phyloP scores from a whole-genome alignment of 2,888 invertebrate species.

The Hydriomena furcata region DNA sequence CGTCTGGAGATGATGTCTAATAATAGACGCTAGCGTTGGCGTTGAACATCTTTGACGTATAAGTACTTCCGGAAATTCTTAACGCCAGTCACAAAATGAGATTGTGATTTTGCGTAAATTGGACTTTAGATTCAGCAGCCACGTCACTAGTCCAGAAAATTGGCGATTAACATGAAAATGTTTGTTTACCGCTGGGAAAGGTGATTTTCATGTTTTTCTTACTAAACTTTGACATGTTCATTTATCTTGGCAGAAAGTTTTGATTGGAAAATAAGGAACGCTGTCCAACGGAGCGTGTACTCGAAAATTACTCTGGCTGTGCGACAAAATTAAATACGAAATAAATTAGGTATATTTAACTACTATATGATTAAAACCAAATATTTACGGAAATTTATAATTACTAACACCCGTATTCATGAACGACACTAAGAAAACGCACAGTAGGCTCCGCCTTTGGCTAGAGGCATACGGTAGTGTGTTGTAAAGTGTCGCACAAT shows the following conservation, averaged over 20 bases:
- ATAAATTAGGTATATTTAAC: too few relatives aligned
- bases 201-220: slow-evolving; percentile 7
- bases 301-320: neutral
- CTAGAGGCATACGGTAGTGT: too few relatives aligned
- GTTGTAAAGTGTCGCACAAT: too few relatives aligned
- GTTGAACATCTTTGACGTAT: too few relatives aligned
- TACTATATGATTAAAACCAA: too few relatives aligned
- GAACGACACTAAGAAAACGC: too few relatives aligned
- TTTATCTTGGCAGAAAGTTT: slow-evolving; percentile 11
- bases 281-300: neutral
- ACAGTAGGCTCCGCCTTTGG: too few relatives aligned
- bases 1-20: too few relatives aligned
- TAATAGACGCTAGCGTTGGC: too few relatives aligned
- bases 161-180: slow-evolving; percentile 45
- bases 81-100: slow-evolving; percentile 16
- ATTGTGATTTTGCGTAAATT: slow-evolving; percentile 41
- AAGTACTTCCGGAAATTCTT: slow-evolving; percentile 12
- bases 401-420: too few relatives aligned
- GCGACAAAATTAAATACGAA: too few relatives aligned
- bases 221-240: slow-evolving; percentile 7
- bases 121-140: slow-evolving; percentile 30
- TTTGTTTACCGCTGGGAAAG: slow-evolving; percentile 28
- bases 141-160: slow-evolving; percentile 37
- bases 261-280: neutral
- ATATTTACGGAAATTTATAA: too few relatives aligned